Evolutionary conservation across 1,140 invertebrate species (phyloP), one percentile per base, ranked within the genome.

Genomic region (Brachionus manjavacas): DNA sequence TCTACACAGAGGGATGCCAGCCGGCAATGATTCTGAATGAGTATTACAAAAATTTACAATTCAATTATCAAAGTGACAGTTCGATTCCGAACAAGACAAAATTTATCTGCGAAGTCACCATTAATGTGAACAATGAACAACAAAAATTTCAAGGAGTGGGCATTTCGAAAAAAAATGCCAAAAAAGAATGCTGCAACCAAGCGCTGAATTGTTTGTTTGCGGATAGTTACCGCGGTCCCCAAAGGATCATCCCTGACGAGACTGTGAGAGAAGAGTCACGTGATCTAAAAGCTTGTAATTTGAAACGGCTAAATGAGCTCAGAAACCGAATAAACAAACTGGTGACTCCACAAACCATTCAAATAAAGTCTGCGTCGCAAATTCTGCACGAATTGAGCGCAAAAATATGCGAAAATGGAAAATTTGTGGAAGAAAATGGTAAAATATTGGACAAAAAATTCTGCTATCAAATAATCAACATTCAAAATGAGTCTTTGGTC

Each of bases 101-200:
- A 49, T 76, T 76, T 31, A 49, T 25, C 3, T 76, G 72, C 23
- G 0, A 6, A 14, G 41, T 49, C 1, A 31, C 7, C 16, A 76
- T 76, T 49, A n/a, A 49, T 7, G 14, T 49, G 23, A 23, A 49
- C 43, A 4, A 46, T 49, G 16, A 2, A 3, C 14, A 43, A 4
- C 11, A 12, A 23, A 60, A 64, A 8, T 81, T 64, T 39, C 3
- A 9, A 16, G 79, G 52, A 11, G 49, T 16, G 8, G 79, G 79
- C n/a, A 23, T 41, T 8, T 64, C 52, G 11, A 81, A 81, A 64
- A 81, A 81, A 68, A 55, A 64, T 20, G 79, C 79, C n/a, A 81
- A 64, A 68, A 81, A 68, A 81, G 35, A 43, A 12, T 81, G 79
- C 39, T 39, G 49, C 31, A 41, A 64, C n/a, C 16, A 68, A 68